Conservation (phyloP, 2,113 vertebrate species). For the Pongo pygmaeus region DNA sequence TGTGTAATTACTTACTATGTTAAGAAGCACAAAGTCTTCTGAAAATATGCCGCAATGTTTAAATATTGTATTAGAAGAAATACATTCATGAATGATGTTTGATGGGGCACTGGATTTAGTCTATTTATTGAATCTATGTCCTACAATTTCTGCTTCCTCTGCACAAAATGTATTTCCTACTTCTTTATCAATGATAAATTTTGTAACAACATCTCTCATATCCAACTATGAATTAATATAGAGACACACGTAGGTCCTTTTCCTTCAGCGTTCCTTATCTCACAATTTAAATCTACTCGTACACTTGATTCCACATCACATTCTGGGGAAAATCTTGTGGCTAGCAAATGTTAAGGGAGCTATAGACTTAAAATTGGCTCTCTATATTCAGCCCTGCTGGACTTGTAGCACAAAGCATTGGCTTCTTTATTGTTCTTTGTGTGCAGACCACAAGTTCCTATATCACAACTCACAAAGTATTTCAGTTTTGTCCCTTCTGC, state of each 20-base stretch:
- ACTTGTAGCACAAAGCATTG: background rate
- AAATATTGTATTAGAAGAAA: background rate
- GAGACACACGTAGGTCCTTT: background rate
- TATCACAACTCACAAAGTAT: background rate
- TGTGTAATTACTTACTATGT: background rate
- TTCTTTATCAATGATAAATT: background rate
- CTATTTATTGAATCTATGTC: background rate
- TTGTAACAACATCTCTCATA: background rate
- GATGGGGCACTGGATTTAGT: background rate
- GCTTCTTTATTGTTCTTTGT: background rate
- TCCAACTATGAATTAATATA: background rate
- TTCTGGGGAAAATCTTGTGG: background rate
- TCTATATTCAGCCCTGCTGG: background rate
- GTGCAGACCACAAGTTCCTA: background rate
- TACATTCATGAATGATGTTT: background rate
- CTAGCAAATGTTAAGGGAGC: background rate
- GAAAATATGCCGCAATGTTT: background rate
- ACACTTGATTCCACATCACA: background rate
- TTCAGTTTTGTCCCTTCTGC: background rate
- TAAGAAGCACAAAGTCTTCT: background rate
- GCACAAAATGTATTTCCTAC: background rate
- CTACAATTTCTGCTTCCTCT: background rate
- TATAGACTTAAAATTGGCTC: background rate
- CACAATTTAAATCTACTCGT: background rate
- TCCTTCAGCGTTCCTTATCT: background rate